Conservation (phyloP, 2,113 vertebrate species). For the Rhabdornis inornatus region DNA sequence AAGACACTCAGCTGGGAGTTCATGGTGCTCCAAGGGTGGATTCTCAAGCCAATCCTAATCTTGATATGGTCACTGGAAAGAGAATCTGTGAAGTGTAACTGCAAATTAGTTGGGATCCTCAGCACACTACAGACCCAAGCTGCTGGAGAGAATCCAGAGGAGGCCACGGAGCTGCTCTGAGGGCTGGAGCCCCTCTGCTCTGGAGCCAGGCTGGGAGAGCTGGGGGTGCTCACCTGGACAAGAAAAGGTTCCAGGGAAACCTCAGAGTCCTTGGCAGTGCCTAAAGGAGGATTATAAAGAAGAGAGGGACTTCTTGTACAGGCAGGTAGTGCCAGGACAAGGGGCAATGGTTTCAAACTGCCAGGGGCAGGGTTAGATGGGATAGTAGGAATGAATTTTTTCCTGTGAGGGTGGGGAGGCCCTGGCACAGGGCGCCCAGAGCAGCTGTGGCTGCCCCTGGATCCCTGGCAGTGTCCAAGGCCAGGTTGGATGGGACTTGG, state of each 20-base stretch:
- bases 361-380: not conserved
- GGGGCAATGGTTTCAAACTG: not conserved
- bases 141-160: not conserved
- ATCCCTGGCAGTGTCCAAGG: not conserved
- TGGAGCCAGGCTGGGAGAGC: not conserved
- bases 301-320: too few species aligned
- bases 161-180: fast-evolving
- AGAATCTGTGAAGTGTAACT: not conserved
- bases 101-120: not conserved
- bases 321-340: not conserved
- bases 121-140: not conserved
- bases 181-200: not conserved
- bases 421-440: not conserved
- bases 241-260: fast-evolving
- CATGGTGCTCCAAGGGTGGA: not conserved
- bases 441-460: not conserved
- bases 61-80: not conserved
- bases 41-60: not conserved
- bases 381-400: fast-evolving
- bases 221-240: not conserved
- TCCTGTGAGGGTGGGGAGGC: fast-evolving
- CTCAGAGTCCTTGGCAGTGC: not conserved
- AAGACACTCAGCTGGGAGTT: not conserved
- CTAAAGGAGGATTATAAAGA: not conserved
- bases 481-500: not conserved